These are phyloP conservation scores for Beris morrisii DNA, from an alignment of 2,888 invertebrate genomes.

Conservation along the genomic window DNA sequence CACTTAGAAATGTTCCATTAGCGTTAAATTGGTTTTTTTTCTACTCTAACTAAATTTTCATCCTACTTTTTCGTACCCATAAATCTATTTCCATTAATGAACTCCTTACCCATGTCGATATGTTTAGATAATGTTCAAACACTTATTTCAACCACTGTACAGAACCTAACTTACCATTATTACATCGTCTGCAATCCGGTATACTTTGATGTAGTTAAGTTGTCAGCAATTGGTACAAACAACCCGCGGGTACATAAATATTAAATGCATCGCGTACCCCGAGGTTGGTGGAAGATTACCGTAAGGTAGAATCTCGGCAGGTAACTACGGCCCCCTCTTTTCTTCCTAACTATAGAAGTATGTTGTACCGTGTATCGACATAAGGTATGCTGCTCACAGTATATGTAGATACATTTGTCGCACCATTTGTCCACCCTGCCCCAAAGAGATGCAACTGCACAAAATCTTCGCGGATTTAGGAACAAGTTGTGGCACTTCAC, in stretches of 20 bases:
- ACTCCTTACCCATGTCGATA: too few species aligned
- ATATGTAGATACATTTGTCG: constrained; percentile 11
- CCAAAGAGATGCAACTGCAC: constrained; percentile 9
- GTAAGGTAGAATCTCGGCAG: constrained; percentile 6
- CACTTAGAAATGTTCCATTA: too few species aligned
- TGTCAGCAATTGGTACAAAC: constrained; percentile 30
- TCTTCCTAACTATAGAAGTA: constrained; percentile 1
- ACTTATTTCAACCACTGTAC: too few species aligned
- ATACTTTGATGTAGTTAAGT: constrained; percentile 13
- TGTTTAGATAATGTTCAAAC: too few species aligned
- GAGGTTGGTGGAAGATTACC: constrained; percentile 3
- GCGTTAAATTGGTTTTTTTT: too few species aligned
- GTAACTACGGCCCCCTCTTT: constrained; percentile 14
- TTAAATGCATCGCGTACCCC: not conserved
- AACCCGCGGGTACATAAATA: constrained; percentile 4
- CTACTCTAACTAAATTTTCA: too few species aligned
- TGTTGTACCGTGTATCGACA: too few species aligned
- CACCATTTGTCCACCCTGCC: constrained; percentile 21
- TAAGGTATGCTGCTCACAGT: too few species aligned
- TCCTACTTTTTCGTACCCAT: too few species aligned
- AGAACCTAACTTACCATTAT: not conserved
- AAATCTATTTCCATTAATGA: too few species aligned
- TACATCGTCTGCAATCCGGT: constrained; percentile 10
- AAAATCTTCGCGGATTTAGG: constrained; percentile 13
- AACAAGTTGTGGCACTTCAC: too few species aligned